These are phyloP conservation scores for Petrophora chlorosata DNA, from an alignment of 2,888 invertebrate genomes.

Conservation along the genomic window DNA sequence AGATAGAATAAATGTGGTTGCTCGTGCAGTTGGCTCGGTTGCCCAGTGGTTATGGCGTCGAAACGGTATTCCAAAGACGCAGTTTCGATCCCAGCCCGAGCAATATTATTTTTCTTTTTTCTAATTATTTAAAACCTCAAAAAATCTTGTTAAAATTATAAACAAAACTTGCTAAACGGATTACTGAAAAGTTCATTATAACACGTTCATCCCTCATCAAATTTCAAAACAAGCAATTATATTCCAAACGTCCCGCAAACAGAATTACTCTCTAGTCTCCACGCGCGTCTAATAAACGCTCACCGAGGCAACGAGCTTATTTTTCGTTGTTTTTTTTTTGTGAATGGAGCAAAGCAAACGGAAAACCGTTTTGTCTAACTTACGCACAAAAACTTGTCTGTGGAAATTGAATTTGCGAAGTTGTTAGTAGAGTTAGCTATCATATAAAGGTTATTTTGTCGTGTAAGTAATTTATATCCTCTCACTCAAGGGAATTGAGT, in stretches of 20 bases:
- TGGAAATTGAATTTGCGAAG: conserved; percentile 22
- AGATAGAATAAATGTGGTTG: too few species aligned
- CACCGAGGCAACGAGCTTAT: conserved; percentile 4
- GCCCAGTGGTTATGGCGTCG: too few species aligned
- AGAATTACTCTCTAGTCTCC: conserved; percentile 26
- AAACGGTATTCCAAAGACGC: too few species aligned
- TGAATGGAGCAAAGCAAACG: conserved; percentile 9
- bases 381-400: conserved; percentile 19
- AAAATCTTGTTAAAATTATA: too few species aligned
- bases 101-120: too few species aligned
- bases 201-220: conserved; percentile 8
- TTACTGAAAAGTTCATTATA: neutral
- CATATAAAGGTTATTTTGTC: too few species aligned
- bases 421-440: conserved; percentile 3
- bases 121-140: too few species aligned
- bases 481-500: too few species aligned
- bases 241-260: conserved; percentile 13
- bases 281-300: conserved; percentile 28
- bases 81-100: too few species aligned
- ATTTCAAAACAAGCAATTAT: conserved; percentile 13
- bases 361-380: conserved; percentile 19
- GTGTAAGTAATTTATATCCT: too few species aligned
- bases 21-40: too few species aligned
- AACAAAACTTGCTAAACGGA: neutral
- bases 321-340: neutral